phyloP scores from a whole-genome alignment of 2,113 vertebrate genomes.

The Atractosteus spatula region DNA sequence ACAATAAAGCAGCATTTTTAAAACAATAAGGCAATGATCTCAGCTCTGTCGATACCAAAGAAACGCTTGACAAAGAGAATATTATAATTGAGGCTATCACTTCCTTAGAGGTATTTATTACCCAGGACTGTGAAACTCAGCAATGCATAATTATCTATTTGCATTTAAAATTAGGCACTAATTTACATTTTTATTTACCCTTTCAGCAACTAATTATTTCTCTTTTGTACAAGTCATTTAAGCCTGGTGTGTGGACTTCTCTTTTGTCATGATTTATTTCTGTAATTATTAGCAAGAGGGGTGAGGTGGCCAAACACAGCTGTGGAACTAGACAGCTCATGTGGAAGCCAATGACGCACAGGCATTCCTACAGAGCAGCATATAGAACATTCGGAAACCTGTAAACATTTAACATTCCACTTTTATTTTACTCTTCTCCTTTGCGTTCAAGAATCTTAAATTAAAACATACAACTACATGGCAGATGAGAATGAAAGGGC shows the following conservation, averaged over 20 bases:
- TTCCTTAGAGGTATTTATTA: conserved; percentile 40
- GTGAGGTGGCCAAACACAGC: neutral
- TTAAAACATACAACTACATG: too few species aligned
- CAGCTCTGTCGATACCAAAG: conserved; percentile 21
- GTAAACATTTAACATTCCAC: too few species aligned
- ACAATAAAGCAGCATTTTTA: neutral
- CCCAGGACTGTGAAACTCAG: conserved; percentile 44
- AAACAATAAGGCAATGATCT: conserved; percentile 26
- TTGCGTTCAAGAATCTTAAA: too few species aligned
- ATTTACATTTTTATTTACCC: conserved; percentile 63
- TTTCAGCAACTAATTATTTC: conserved; percentile 59
- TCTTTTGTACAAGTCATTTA: conserved; percentile 41
- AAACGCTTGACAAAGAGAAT: conserved; percentile 30
- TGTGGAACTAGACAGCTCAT: neutral
- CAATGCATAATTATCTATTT: conserved; percentile 59
- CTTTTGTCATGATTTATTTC: conserved; percentile 26
- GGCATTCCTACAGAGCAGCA: too few species aligned
- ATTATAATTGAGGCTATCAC: conserved; percentile 56
- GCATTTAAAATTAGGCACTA: conserved; percentile 61
- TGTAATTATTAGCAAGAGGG: conserved; percentile 21
- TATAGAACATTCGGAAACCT: too few species aligned
- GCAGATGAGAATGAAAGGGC: too few species aligned
- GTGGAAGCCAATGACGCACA: neutral
- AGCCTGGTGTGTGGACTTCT: conserved; percentile 33
- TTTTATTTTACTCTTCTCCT: too few species aligned